Conservation (phyloP, 2,888 invertebrate genomes). For the Oscheius myriophilus region DNA sequence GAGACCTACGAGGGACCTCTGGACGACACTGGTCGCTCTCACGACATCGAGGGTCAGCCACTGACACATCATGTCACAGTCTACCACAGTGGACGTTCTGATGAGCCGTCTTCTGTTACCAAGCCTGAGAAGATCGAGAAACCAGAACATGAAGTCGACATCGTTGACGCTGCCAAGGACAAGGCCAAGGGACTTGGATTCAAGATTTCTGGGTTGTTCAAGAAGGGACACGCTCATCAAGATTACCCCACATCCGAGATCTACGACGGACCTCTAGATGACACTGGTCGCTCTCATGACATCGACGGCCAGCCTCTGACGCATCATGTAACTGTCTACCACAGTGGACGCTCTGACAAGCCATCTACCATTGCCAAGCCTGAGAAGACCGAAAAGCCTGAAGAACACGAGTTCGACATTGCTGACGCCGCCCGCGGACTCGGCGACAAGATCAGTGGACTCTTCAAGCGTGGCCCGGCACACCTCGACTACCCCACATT, state of each 20-base stretch:
- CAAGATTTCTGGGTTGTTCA: conserved; percentile 40
- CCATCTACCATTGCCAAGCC: not conserved
- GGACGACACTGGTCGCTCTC: conserved; percentile 37
- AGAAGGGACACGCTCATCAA: conserved; percentile 39
- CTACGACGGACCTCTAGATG: conserved; percentile 41
- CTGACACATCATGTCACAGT: conserved; percentile 37
- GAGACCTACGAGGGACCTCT: conserved; percentile 39
- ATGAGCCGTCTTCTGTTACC: conserved; percentile 4
- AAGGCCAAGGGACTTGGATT: conserved; percentile 7
- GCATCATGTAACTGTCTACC: conserved; percentile 41
- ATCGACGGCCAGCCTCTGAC: conserved; percentile 38
- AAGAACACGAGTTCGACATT: too few species aligned
- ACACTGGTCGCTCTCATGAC: conserved; percentile 21
- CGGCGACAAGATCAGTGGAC: conserved; percentile 46
- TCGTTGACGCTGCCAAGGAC: conserved; percentile 13
- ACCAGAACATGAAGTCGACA: conserved; percentile 11
- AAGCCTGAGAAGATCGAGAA: conserved; percentile 10
- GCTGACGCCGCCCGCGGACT: conserved; percentile 8
- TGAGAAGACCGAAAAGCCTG: conserved; percentile 1
- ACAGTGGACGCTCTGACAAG: conserved; percentile 35
- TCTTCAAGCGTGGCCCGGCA: conserved; percentile 47
- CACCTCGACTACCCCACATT: conserved; percentile 54
- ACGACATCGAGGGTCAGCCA: conserved; percentile 42
- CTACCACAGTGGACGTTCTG: conserved; percentile 33
- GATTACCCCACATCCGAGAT: conserved; percentile 38